phyloP scores from a whole-genome alignment of 2,113 vertebrate genomes.

The Ia io region DNA sequence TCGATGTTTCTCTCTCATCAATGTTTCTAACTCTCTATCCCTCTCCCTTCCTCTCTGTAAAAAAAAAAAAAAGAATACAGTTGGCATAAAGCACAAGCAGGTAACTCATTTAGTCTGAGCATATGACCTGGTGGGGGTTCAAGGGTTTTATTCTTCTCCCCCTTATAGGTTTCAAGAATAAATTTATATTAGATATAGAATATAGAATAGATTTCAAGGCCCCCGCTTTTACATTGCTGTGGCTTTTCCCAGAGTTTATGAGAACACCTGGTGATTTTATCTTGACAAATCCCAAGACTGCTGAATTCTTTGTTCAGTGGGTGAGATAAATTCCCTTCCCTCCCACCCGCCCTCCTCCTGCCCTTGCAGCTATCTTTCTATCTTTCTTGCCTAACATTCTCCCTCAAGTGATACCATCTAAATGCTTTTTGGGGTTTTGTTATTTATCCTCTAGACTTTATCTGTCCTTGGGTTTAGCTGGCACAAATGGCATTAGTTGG shows the following conservation, averaged over 20 bases:
- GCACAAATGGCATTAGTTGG: neutral
- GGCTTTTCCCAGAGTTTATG: neutral
- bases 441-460: neutral
- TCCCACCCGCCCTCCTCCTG: no score
- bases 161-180: neutral
- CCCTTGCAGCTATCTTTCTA: neutral
- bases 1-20: no score
- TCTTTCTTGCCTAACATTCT: neutral
- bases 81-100: no score
- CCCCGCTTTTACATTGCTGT: neutral
- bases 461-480: neutral
- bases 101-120: no score
- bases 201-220: neutral
- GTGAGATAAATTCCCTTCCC: neutral
- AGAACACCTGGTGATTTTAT: neutral
- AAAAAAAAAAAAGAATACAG: no score
- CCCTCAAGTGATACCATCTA: neutral
- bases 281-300: neutral
- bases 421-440: neutral
- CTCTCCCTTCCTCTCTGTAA: no score
- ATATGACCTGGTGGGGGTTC: no score
- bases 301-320: neutral
- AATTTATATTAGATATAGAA: no score
- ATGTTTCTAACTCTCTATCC: no score
- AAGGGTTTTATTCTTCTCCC: neutral